Evolutionary conservation across 2,888 invertebrate species (phyloP), one percentile per base, ranked within the genome.

Genomic region (Crioceris asparagi): DNA sequence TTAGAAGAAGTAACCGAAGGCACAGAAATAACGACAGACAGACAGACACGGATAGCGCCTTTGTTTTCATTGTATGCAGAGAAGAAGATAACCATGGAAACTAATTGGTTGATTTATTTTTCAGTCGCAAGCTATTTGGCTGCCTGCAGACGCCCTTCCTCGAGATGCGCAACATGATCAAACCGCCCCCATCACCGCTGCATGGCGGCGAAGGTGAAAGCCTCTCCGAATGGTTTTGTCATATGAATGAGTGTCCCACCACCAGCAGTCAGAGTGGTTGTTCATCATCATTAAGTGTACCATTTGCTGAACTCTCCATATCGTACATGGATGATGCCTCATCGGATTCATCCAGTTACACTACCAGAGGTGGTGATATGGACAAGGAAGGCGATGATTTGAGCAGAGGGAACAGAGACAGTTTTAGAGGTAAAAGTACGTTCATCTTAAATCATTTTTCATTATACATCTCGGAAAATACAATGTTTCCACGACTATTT

Each of bases 71-170:
- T n/a, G n/a, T n/a, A n/a, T n/a, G n/a, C n/a, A n/a, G n/a, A n/a
- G n/a, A n/a, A n/a, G n/a, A n/a, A n/a, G n/a, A 23, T 23, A 7
- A 23, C 7, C n/a, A 7, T 25, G 25, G 25, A 3, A 3, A 25
- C 12, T 25, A 29, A 29, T n/a, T 29, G 2, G 6, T 17, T 31
- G 10, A 33, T 17, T 14, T 15, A 25, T 37, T 11, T 64, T 63
- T 30, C 55, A 72, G 72, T 41, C 68, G 68, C 30, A 74, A 73
- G 54, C 56, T 74, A 32, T 68, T 74, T 55, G 70, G 72, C 41
- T 74, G 74, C 57, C 66, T 75, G 48, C 72, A 74, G 61, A 68
- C 71, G 10, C 72, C 72, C 35, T 61, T 74, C 47, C 62, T 71
- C 51, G 69, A 74, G 53, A 58, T 74, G 56, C 62, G 70, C 39